A percentile compares a stretch with the other conserved stretches of the same genome.
Conservation (phyloP, 2,113 vertebrate genomes). For the Daubentonia madagascariensis region DNA sequence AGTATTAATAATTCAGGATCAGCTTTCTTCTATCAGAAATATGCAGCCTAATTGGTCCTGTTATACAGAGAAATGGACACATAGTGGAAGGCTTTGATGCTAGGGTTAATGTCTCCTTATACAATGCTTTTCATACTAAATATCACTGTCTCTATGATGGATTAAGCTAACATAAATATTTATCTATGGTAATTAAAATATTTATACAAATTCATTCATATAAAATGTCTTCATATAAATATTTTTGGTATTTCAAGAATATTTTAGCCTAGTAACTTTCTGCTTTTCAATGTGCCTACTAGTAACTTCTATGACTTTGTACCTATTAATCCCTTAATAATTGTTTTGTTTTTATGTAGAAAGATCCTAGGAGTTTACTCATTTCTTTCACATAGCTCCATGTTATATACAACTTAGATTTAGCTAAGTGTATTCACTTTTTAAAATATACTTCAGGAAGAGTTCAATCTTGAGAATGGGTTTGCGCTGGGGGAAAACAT, state of each 20-base stretch:
- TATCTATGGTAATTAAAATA: not conserved
- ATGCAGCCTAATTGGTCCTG: too few species aligned
- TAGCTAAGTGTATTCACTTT: not conserved
- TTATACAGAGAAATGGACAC: not conserved
- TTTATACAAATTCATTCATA: not conserved
- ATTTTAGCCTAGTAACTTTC: not conserved
- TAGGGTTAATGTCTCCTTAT: not conserved
- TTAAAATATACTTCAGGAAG: not conserved
- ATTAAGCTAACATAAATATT: not conserved
- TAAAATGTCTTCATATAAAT: not conserved
- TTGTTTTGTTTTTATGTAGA: not conserved
- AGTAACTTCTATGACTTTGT: not conserved
- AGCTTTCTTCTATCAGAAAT: not conserved
- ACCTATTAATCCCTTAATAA: not conserved
- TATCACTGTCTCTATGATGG: not conserved
- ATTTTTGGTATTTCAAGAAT: not conserved
- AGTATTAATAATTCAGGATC: not conserved
- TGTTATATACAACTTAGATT: not conserved
- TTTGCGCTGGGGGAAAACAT: slow-evolving; percentile 48
- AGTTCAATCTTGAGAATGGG: slow-evolving; percentile 47
- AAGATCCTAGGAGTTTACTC: not conserved
- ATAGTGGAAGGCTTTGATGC: not conserved
- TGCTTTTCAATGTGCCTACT: not conserved
- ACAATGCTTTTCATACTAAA: not conserved
- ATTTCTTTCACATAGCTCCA: slow-evolving; percentile 20